Evolutionary conservation across 2,113 vertebrate genomes (phyloP), one percentile per base, ranked within the genome.

Genomic region (Neodontobutis hainanensis): DNA sequence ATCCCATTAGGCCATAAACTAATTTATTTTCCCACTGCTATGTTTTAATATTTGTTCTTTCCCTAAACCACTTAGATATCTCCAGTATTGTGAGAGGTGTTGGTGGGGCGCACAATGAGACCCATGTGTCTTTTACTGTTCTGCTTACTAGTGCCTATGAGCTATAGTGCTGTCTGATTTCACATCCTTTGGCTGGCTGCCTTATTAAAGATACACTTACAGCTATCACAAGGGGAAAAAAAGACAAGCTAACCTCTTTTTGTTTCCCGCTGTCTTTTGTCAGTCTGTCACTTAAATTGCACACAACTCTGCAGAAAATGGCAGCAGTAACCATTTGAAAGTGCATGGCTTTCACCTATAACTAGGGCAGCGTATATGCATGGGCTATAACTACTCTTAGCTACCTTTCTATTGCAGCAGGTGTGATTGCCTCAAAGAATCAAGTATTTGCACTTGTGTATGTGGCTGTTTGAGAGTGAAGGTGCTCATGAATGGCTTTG

Each of bases 361-460:
- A 77, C 15, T 0, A 73, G 52, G 34, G 45, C 50, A 57, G 38
- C n/a, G n/a, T 48, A 36, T 50, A 38, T 36, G 10, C 34, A 5
- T 72, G 70, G 32, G 61, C 69, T 82, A 10, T 85, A 75, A 88
- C 81, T 75, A 71, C 83, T 70, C 65, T 80, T 65, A 55, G 65
- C 49, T 61, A 5, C 0, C 46, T 51, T 50, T 10, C 57, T 61
- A 69, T 66, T 83, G 55, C 63, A 76, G 46, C 60, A 58, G 27
- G 5, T 78, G 64, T 81, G 65, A 83, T 85, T 80, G 85, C 42
- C 9, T 19, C 48, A 40, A 50, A 56, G 50, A 68, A 70, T 27
- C n/a, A 43, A 52, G 42, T 32, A 66, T 67, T 58, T 56, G 38
- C 0, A 6, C 75, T 38, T 73, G 60, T 77, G 43, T 52, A n/a